Evolutionary conservation across 2,113 vertebrate species (phyloP).

Genomic region (Glareola pratincola): DNA sequence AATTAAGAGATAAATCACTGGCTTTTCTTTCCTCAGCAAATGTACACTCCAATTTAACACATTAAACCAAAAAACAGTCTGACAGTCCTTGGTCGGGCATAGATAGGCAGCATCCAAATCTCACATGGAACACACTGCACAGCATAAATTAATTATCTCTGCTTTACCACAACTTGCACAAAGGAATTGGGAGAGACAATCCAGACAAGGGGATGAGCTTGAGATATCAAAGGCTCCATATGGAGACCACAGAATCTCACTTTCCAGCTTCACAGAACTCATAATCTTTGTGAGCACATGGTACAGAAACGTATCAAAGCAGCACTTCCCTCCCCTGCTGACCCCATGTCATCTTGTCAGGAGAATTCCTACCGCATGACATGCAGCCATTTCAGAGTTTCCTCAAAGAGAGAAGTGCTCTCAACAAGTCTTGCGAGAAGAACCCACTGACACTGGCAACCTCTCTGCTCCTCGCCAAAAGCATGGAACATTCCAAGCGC

Average conservation of each 20-base stretch:
- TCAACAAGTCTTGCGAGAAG: not conserved
- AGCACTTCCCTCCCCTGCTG: slow-evolving; percentile 1
- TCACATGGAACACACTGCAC: not conserved
- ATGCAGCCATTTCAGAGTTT: not conserved
- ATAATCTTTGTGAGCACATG: not conserved
- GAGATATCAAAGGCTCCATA: slow-evolving; percentile 68
- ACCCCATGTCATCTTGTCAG: not conserved
- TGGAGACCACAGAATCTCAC: slow-evolving; percentile 56
- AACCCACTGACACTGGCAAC: not conserved
- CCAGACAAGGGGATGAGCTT: slow-evolving; percentile 50
- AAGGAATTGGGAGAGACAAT: slow-evolving; percentile 60
- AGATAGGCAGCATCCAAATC: not conserved
- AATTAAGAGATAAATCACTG: slow-evolving; percentile 40
- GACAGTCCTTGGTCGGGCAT: not conserved
- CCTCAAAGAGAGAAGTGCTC: not conserved
- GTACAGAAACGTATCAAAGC: not conserved
- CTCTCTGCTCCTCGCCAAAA: not conserved
- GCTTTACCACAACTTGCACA: slow-evolving; percentile 45
- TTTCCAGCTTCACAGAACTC: slow-evolving; percentile 31
- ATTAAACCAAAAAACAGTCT: slow-evolving; percentile 44
- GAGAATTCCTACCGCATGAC: slow-evolving; percentile 11
- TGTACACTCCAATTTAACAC: not conserved
- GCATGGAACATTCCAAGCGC: fast-evolving
- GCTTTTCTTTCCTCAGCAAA: slow-evolving; percentile 11
- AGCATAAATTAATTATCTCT: slow-evolving; percentile 30